These are phyloP conservation scores for Sminthurides aquaticus DNA, from an alignment of 2,888 invertebrate species.

Conservation along the genomic window DNA sequence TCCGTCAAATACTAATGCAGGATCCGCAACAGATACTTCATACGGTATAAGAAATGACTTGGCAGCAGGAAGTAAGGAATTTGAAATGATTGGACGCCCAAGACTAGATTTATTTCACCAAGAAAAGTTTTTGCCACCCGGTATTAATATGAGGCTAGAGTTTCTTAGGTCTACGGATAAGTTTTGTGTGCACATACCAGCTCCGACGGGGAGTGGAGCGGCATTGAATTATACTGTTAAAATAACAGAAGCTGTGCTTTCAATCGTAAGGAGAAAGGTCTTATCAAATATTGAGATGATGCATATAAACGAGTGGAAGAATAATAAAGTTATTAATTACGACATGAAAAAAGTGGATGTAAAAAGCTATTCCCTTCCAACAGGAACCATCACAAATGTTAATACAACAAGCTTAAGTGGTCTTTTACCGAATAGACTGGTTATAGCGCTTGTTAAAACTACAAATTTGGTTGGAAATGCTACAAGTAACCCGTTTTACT, in stretches of 20 bases:
- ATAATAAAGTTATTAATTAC: conserved; percentile 7
- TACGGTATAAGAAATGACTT: conserved; percentile 14
- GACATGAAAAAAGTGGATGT: no score
- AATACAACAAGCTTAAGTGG: conserved; percentile 24
- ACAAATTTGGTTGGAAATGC: conserved; percentile 1
- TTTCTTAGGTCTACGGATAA: conserved; percentile 16
- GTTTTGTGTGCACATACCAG: conserved; percentile 18
- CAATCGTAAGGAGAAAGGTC: conserved; percentile 15
- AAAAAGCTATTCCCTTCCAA: no score
- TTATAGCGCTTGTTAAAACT: conserved; percentile 21
- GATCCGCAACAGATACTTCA: no score
- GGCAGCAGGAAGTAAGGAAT: conserved; percentile 15
- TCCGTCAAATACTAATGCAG: conserved; percentile 9
- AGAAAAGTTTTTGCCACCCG: conserved; percentile 18
- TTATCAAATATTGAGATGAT: conserved; percentile 26
- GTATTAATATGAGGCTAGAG: conserved; percentile 18
- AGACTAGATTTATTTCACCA: conserved; percentile 21
- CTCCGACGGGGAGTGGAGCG: neutral
- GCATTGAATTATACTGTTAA: conserved; percentile 6
- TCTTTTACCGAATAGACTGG: conserved; percentile 19
- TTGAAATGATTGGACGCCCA: conserved; percentile 28
- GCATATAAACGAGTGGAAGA: conserved; percentile 24
- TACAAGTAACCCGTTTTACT: conserved; percentile 14
- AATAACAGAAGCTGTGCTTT: conserved; percentile 21
- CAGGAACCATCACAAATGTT: conserved; percentile 11